A percentile compares a stretch with the other conserved stretches of the same genome.
Conservation (phyloP, 2,113 vertebrate species). For the Dermatemys mawii region DNA sequence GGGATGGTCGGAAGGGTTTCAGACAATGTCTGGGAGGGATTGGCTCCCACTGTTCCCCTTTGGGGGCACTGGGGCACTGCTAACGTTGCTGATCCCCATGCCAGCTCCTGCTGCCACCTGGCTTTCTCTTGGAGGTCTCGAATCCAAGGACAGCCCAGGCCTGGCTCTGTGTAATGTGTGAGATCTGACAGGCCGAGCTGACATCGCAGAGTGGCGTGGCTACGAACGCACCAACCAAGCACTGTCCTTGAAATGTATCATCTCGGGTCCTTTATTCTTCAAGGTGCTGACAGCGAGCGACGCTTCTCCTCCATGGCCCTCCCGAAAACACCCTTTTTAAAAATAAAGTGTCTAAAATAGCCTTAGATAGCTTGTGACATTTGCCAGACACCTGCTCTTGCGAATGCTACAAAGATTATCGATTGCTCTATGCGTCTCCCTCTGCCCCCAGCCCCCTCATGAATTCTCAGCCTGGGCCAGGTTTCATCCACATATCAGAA, state of each 20-base stretch:
- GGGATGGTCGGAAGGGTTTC: no score
- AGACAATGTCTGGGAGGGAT: no score
- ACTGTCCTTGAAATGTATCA: slow-evolving; percentile 6
- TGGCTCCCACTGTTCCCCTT: no score
- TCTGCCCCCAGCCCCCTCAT: neutral
- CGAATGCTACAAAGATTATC: slow-evolving; percentile 69
- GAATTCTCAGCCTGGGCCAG: slow-evolving; percentile 54
- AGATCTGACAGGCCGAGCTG: neutral
- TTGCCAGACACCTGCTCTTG: slow-evolving; percentile 76
- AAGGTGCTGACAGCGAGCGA: slow-evolving; percentile 48
- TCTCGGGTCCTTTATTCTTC: neutral
- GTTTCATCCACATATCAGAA: neutral
- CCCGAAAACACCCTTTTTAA: slow-evolving; percentile 59
- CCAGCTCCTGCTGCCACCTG: neutral
- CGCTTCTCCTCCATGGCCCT: slow-evolving; percentile 10
- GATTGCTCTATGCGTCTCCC: slow-evolving; percentile 49
- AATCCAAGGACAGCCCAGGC: neutral
- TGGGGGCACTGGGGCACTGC: no score
- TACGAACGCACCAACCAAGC: neutral
- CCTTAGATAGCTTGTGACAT: slow-evolving; percentile 69
- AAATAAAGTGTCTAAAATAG: slow-evolving; percentile 74
- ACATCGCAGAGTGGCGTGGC: rapidly evolving
- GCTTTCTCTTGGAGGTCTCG: neutral
- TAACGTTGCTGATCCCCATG: neutral
- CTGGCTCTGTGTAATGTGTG: neutral